Evolutionary conservation across 2,888 invertebrate species (phyloP).

Genomic region (Helobdella robusta): DNA sequence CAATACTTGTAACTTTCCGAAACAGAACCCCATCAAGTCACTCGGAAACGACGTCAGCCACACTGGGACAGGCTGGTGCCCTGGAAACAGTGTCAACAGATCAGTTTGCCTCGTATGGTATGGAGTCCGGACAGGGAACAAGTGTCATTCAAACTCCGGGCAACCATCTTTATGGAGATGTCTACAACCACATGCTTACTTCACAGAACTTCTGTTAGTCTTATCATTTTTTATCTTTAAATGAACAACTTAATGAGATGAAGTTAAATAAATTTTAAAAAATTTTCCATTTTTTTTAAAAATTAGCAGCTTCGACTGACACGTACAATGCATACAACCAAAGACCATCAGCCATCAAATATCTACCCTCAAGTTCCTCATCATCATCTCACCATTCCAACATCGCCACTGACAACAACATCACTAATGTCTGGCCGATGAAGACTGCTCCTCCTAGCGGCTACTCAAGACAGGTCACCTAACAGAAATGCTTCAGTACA

Average conservation of each 20-base stretch:
- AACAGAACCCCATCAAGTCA: constrained; percentile 24
- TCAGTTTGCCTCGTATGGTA: constrained; percentile 12
- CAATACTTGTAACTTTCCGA: too few species aligned
- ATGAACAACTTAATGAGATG: background rate
- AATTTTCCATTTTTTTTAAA: background rate
- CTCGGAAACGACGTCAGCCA: constrained; percentile 3
- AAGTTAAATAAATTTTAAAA: background rate
- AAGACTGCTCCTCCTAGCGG: background rate
- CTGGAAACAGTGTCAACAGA: constrained; percentile 5
- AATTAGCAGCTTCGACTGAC: constrained; percentile 4
- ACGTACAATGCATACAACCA: constrained; percentile 10
- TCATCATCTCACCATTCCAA: constrained; percentile 17
- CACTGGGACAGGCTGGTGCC: background rate
- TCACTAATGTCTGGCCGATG: constrained; percentile 3
- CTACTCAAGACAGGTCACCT: background rate
- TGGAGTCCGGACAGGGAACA: constrained; percentile 20
- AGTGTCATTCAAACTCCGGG: constrained; percentile 21
- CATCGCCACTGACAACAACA: constrained; percentile 10
- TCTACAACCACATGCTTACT: constrained; percentile 17
- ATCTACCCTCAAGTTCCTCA: constrained; percentile 24
- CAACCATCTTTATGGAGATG: constrained; percentile 11
- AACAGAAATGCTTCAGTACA: too few species aligned
- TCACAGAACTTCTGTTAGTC: constrained; percentile 14
- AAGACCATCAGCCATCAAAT: constrained; percentile 27
- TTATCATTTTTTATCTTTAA: background rate